Percentiles rank a stretch among this genome's conserved stretches.
Conservation (phyloP, 2,113 vertebrate species). For the Pseudois nayaur region DNA sequence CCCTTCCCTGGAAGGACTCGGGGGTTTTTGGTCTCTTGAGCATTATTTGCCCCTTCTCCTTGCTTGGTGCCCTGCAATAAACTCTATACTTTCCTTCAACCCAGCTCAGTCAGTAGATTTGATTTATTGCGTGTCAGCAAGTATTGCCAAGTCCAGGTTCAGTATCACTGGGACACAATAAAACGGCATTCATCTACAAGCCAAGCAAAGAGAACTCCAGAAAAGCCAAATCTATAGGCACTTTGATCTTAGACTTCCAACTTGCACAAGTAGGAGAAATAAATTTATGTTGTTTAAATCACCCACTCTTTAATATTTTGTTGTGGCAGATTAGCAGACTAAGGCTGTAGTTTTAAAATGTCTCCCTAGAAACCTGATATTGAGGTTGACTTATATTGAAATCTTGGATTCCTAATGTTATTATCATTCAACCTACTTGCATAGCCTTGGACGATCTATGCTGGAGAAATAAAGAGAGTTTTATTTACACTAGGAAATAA, state of each 20-base stretch:
- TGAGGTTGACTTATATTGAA: background rate
- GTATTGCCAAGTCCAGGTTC: background rate
- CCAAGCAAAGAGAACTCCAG: background rate
- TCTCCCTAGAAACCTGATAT: background rate
- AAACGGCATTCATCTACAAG: background rate
- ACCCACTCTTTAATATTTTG: background rate
- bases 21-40: background rate
- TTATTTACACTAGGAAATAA: background rate
- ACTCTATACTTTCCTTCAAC: background rate
- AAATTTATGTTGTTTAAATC: background rate
- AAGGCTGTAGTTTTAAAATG: background rate
- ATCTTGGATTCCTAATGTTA: background rate
- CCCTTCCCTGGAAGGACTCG: background rate
- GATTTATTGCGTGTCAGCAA: background rate
- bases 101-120: background rate
- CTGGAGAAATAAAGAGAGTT: background rate
- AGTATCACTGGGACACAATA: background rate
- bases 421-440: background rate
- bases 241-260: background rate
- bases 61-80: background rate
- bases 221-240: background rate
- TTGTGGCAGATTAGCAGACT: background rate
- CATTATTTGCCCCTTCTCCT: background rate
- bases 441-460: background rate
- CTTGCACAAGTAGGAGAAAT: background rate